Conservation (phyloP, 1,140 invertebrate genomes). For the Drosophila prosaltans region DNA sequence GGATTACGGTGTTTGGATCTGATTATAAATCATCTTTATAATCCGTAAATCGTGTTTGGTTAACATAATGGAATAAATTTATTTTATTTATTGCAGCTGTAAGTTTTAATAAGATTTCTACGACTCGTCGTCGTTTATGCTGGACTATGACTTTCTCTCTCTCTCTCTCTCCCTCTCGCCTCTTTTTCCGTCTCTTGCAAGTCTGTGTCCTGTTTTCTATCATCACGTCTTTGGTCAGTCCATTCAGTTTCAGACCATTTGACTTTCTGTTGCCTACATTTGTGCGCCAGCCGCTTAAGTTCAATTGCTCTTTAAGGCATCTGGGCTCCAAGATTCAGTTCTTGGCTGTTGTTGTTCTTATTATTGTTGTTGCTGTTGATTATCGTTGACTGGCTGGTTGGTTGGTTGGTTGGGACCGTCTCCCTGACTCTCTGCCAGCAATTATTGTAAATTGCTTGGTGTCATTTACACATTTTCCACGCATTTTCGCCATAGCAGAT, state of each 20-base stretch:
- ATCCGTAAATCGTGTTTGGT: constrained; percentile 82
- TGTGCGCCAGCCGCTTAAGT: constrained; percentile 49
- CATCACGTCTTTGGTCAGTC: constrained; percentile 9
- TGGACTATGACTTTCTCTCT: constrained; percentile 16
- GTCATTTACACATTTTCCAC: constrained; percentile 78
- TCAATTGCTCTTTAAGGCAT: constrained; percentile 72
- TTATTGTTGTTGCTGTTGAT: constrained; percentile 9
- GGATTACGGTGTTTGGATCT: constrained; percentile 81
- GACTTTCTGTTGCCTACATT: constrained; percentile 36
- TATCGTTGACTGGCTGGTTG: too few species aligned
- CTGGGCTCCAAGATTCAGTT: constrained; percentile 29
- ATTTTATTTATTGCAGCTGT: constrained; percentile 82
- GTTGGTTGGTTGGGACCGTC: neutral
- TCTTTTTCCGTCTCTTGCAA: constrained; percentile 11
- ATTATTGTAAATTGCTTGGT: constrained; percentile 79
- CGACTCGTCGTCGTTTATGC: constrained; percentile 54
- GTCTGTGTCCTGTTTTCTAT: constrained; percentile 10
- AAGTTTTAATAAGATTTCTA: constrained; percentile 81
- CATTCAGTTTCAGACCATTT: constrained; percentile 30
- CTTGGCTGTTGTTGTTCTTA: neutral
- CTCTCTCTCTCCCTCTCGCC: neutral
- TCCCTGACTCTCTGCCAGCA: constrained; percentile 51
- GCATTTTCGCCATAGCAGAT: constrained; percentile 63
- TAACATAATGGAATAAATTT: constrained; percentile 82
- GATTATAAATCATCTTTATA: constrained; percentile 82